Base-by-base conservation (phyloP, 2,888 invertebrate genomes). In the Taphrorychus bicolor region DNA sequence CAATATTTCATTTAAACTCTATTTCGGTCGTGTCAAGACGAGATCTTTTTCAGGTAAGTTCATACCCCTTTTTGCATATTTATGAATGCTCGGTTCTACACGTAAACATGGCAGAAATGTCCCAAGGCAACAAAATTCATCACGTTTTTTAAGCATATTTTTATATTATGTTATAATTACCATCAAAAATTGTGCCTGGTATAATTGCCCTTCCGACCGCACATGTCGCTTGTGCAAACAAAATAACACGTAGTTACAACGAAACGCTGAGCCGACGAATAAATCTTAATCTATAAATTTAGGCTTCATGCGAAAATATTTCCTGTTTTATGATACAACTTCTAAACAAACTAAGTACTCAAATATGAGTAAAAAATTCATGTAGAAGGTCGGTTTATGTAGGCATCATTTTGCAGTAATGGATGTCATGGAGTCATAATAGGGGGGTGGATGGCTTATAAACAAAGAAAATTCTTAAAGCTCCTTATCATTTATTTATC, bases 251-350 rank as follows among this genome's bases (percentile, higher is more conserved):
- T 51, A 14, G 48, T 16, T 48, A 17, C 18, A n/a, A n/a, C 48
- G 48, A 48, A 48, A 48, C 9, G 19, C 16, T 48, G 19, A 16
- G n/a, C 48, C 16, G 48, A 16, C 48, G 16, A 51, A 51, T 51
- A 51, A 51, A 51, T 51, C 51, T 51, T 51, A 51, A 51, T 51
- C 17, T 19, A 45, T 45, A 45, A 2, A 45, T 45, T 45, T 45
- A 45, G 16, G 48, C 48, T 48, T 48, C 16, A 48, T 48, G 11
- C 16, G 5, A 18, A 48, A n/a, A 48, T 21, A 51, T 51, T 51
- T n/a, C 4, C 5, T 2, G 51, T 18, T 51, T 51, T 21, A 21
- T 19, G 21, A 51, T 51, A 51, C 3, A 11, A 22, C 22, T 51
- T 19, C 9, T 22, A 14, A 21, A 51, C 11, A 51, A 19, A 18